A percentile compares a stretch with the other conserved stretches of the same genome.
Evolutionary conservation across 2,113 vertebrate genomes (phyloP).

Genomic region (Mystacornis crossleyi): DNA sequence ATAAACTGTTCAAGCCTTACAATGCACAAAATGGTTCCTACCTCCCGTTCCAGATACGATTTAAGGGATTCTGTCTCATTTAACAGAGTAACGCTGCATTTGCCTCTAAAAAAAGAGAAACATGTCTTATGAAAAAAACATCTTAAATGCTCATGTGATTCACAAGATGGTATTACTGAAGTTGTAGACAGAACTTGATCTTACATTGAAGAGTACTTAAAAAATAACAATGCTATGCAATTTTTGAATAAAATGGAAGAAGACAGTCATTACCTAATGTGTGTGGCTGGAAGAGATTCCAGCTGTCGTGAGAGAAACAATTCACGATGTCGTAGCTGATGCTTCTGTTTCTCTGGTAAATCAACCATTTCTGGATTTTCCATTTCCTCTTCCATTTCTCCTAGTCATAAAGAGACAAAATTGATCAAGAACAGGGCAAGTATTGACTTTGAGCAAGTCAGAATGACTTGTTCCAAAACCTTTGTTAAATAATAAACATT

Average conservation of each 20-base stretch:
- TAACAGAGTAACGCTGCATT: slow-evolving; percentile 96
- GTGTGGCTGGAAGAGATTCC: slow-evolving; percentile 94
- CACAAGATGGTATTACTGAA: neutral
- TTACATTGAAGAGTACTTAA: neutral
- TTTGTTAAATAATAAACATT: neutral
- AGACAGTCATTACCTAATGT: slow-evolving; percentile 84
- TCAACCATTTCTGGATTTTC: slow-evolving; percentile 94
- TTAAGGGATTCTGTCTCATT: slow-evolving; percentile 96
- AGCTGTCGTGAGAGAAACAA: slow-evolving; percentile 94
- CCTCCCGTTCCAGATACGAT: slow-evolving; percentile 97
- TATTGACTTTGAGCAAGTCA: neutral
- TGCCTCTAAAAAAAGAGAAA: slow-evolving; percentile 82
- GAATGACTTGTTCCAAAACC: neutral
- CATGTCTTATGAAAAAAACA: neutral
- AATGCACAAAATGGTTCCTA: slow-evolving; percentile 68
- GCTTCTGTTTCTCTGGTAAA: slow-evolving; percentile 93
- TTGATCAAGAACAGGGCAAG: neutral
- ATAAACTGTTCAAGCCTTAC: neutral
- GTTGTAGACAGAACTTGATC: neutral
- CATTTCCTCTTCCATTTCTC: slow-evolving; percentile 96
- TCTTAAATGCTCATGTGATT: neutral
- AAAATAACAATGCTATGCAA: neutral
- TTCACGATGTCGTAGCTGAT: slow-evolving; percentile 94
- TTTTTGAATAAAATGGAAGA: neutral
- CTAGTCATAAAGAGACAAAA: slow-evolving; percentile 63